These are phyloP conservation scores for Narcine bancroftii DNA, from an alignment of 2,113 vertebrate species.

Conservation along the genomic window DNA sequence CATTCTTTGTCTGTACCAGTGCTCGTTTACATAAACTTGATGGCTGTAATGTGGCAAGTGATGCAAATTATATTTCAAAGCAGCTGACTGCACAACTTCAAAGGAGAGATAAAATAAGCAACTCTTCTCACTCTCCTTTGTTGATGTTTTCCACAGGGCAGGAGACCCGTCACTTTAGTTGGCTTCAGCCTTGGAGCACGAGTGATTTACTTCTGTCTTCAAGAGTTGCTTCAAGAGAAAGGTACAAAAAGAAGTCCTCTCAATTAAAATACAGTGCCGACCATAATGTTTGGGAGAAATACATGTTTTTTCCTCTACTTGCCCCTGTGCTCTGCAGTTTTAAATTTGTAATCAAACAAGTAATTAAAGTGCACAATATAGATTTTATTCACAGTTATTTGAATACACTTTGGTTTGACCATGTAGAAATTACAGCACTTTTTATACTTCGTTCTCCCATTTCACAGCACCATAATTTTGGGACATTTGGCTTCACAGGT, in stretches of 20 bases:
- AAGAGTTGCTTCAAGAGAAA: conserved; percentile 84
- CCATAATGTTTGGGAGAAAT: too few species aligned
- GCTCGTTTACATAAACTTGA: neutral
- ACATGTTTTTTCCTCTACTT: too few species aligned
- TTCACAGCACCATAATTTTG: too few species aligned
- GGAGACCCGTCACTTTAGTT: conserved; percentile 81
- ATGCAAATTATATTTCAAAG: conserved; percentile 8
- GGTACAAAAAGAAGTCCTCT: conserved; percentile 53
- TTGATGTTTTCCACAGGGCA: conserved; percentile 61
- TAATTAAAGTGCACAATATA: too few species aligned
- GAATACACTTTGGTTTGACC: too few species aligned
- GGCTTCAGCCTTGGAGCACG: conserved; percentile 94
- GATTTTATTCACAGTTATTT: too few species aligned
- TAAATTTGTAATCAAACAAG: too few species aligned
- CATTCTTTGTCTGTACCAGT: neutral
- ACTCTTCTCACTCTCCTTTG: neutral
- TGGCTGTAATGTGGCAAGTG: neutral
- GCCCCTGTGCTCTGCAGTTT: too few species aligned
- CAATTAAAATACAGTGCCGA: neutral
- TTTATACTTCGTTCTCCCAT: too few species aligned
- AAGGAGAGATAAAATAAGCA: neutral
- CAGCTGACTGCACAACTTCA: neutral
- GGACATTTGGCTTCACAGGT: too few species aligned
- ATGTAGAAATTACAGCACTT: too few species aligned
- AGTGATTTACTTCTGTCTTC: conserved; percentile 94